Evolutionary conservation across 2,797 vertebrate genomes (phyloP).

Genomic region (Acanthiza pusilla): DNA sequence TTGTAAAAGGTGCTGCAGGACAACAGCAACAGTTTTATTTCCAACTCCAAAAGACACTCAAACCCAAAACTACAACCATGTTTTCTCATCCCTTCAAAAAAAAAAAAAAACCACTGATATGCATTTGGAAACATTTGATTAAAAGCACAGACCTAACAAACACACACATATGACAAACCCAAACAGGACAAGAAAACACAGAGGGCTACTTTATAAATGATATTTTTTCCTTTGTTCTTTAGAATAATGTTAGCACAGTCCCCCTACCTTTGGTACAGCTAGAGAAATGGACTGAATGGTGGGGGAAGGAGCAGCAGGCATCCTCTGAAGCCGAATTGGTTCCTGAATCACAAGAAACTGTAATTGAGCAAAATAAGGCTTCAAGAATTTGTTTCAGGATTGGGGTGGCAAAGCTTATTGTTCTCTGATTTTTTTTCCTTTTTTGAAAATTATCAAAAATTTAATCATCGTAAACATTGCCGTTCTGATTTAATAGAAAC

Average conservation of each 20-base stretch:
- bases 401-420: background rate
- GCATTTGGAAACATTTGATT: background rate
- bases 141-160: constrained; percentile 23
- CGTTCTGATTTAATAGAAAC: constrained; percentile 7
- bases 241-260: constrained; percentile 47
- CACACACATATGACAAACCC: constrained; percentile 17
- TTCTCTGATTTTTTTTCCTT: background rate
- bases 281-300: constrained; percentile 74
- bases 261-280: constrained; percentile 80
- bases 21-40: background rate
- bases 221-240: background rate
- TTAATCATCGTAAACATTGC: background rate
- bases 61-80: background rate
- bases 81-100: background rate
- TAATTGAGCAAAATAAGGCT: constrained; percentile 51
- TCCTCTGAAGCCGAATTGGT: constrained; percentile 72
- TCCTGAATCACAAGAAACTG: constrained; percentile 74
- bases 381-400: constrained; percentile 51
- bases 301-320: constrained; percentile 69
- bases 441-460: background rate
- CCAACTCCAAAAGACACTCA: background rate
- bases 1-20: background rate
- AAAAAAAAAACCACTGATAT: background rate
- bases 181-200: constrained; percentile 44
- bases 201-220: background rate